Base-by-base conservation (phyloP, 2,797 vertebrate genomes). In the Scyliorhinus canicula region DNA sequence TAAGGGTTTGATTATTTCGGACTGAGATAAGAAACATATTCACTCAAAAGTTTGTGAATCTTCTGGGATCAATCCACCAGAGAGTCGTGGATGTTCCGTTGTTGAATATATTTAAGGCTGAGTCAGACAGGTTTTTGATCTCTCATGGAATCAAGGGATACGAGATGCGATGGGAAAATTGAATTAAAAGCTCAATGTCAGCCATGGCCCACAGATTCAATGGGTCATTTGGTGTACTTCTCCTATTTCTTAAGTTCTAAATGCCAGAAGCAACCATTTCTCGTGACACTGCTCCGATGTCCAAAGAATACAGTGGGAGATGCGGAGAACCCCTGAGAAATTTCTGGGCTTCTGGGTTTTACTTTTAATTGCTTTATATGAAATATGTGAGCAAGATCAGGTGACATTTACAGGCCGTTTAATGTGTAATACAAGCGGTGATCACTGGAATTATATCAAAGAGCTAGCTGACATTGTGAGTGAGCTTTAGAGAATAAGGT, bases 391-490 rank as follows among this genome's bases (percentile, higher is more conserved):
- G 79, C 2, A 47, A 7, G 79, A 82, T 26, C 44, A 47, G 44
- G 79, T 82, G 90, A 93, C 40, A 93, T 93, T 60, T 44, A 91
- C 57, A 60, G 35, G n/a, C 31, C 3, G 16, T 65, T 26, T 57
- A 67, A 63, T 67, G 60, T 67, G 60, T 93, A 11, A 65, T 47
- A 57, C 50, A 55, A 88, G 50, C 47, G 90, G 57, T 93, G 63
- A 93, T 93, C 90, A 67, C 57, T 93, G 24, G 63, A 93, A 65
- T 65, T 93, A 67, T 40, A 65, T 93, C 21, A 44, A 44, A 93
- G 40, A 93, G 31, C 21, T 44, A 67, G 24, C 9, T 93, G 90
- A 93, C 57, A 93, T 67, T 67, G 60, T n/a, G 60, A 93, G 11
- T 9, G 63, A n/a, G 40, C 40, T 67, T 65, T 93, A 93, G 90